phyloP scores from a whole-genome alignment of 2,888 invertebrate species.

The Eutolmus rufibarbis region DNA sequence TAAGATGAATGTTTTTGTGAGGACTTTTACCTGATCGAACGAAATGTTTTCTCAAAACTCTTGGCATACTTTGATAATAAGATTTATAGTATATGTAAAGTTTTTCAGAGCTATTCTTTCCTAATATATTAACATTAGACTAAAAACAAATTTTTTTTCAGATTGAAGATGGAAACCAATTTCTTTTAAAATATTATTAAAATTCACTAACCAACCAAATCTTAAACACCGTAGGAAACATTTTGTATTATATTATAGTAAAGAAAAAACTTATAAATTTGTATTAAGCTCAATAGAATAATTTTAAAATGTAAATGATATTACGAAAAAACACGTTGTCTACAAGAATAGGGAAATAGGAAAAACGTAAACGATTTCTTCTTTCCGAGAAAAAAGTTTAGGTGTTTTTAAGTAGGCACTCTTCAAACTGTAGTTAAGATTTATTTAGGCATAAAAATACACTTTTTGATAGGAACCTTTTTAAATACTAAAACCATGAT shows the following conservation, averaged over 20 bases:
- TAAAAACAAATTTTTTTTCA: not conserved
- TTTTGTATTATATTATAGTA: not conserved
- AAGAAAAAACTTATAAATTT: not conserved
- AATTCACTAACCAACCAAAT: not conserved
- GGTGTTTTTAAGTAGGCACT: not conserved
- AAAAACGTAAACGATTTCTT: not conserved
- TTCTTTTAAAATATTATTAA: not conserved
- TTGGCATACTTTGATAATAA: not conserved
- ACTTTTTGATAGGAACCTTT: too few species aligned
- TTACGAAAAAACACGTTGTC: not conserved
- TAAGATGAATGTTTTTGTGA: not conserved
- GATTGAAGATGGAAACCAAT: not conserved
- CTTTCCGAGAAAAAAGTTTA: not conserved
- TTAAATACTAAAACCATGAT: too few species aligned
- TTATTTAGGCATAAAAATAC: too few species aligned
- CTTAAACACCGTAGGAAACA: not conserved
- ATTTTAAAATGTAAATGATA: not conserved
- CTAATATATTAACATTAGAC: not conserved
- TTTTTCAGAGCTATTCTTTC: not conserved
- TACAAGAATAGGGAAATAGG: not conserved
- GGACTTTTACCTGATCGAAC: not conserved
- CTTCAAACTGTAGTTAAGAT: too few species aligned
- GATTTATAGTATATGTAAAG: not conserved
- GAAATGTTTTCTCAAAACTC: not conserved
- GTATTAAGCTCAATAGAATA: not conserved